Evolutionary conservation across 2,113 vertebrate species (phyloP), one percentile per base, ranked within the genome.

Genomic region (Brachyhypopomus gauderio): DNA sequence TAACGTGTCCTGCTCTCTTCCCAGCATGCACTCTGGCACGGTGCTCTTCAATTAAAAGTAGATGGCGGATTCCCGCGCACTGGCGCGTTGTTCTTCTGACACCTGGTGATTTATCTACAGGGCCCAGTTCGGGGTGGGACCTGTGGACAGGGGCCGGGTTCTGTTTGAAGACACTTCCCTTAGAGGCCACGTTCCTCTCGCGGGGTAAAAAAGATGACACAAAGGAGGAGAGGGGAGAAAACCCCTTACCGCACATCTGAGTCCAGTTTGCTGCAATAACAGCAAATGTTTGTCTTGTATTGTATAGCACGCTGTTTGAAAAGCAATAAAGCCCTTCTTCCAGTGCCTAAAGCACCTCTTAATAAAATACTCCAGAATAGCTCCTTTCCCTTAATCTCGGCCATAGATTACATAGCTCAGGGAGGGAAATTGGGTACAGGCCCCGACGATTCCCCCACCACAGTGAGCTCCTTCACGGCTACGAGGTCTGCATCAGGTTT

Each of bases 221-320:
- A 79, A 87, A 85, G 88, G 84, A 74, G 70, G 83, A 73, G 88
- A 83, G 67, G 83, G 86, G 85, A 89, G 81, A 72, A 73, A 52
- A 12, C 9, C 45, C 45, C 83, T 86, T 79, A 79, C 84, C 48
- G 87, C 86, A 93, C 92, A 92, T 93, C 93, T 95, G 94, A 95
- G 85, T 95, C 79, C 75, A 88, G 92, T 93, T 95, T 95, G 86
- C 90, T 89, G 94, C 91, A 95, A 94, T 93, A 94, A 95, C 92
- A 93, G 90, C 92, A 93, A 92, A 92, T 93, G 92, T 94, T 95
- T 94, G 91, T 93, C 91, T 95, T 94, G 93, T 94, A 95, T 94
- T 93, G 92, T 92, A 93, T 94, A 93, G 93, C 93, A 92, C 83
- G 89, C 90, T 92, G 93, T 93, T 91, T 89, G 90, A 89, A 88